Percentiles rank a stretch among this genome's conserved stretches.
phyloP scores from a whole-genome alignment of 2,797 vertebrate genomes.

The Zalophus californianus region DNA sequence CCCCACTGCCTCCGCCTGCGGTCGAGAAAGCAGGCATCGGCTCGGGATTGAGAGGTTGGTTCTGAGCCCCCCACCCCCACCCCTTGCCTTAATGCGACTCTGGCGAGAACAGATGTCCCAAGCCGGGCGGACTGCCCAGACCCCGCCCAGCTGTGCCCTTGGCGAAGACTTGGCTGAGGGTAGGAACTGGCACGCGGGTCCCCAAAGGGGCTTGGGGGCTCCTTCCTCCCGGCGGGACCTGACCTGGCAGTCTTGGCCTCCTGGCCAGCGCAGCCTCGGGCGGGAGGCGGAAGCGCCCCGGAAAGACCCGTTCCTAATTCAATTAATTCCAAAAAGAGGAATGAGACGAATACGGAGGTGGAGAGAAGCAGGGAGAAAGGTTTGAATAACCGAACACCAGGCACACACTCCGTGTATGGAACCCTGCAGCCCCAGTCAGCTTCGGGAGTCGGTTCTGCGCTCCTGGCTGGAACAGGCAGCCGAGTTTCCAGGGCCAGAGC shows the following conservation, averaged over 20 bases:
- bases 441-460: rapidly evolving
- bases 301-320: conserved; percentile 69
- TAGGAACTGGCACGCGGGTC: conserved; percentile 86
- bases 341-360: neutral
- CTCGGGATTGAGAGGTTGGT: conserved; percentile 20
- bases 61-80: conserved; percentile 41
- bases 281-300: neutral
- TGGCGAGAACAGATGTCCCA: conserved; percentile 97
- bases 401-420: neutral
- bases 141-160: conserved; percentile 92
- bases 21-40: neutral
- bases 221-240: neutral
- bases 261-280: conserved; percentile 56
- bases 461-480: neutral
- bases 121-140: conserved; percentile 95
- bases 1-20: neutral
- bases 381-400: neutral
- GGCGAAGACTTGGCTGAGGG: conserved; percentile 90
- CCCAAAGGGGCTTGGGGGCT: conserved; percentile 79
- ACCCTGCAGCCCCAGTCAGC: neutral
- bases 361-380: neutral
- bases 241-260: conserved; percentile 67
- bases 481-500: neutral
- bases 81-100: conserved; percentile 88
- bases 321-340: conserved; percentile 75